Evolutionary conservation across 2,797 vertebrate genomes (phyloP), one percentile per base, ranked within the genome.

Genomic region (Pipistrellus pipistrellus): DNA sequence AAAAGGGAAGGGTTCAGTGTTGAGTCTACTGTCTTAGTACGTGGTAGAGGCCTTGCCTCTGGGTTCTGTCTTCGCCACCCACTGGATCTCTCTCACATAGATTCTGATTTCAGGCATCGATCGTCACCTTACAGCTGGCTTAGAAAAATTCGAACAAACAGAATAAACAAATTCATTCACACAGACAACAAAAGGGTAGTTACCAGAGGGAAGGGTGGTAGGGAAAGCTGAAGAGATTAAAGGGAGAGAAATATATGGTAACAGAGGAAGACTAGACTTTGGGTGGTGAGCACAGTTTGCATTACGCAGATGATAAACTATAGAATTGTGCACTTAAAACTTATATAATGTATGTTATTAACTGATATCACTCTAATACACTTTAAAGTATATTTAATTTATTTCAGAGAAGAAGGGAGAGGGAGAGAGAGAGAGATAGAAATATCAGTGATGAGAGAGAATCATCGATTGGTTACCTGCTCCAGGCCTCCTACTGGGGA

Each of bases 71-170:
- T 48, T 84, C 6, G 13, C 76, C 21, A 68, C 5, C 1, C 17
- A 2, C 8, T 57, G n/a, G 32, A 85, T 68, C 32, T 81, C 13
- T 82, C 20, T 86, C 21, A 35, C 0, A n/a, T 3, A 76, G 17
- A 32, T 51, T 94, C 66, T 68, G 84, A 71, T 77, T 88, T 91
- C 87, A 21, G 77, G 30, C 13, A 41, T 13, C 46, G 8, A 18
- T 8, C 59, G n/a, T 75, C 44, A 85, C 68, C 14, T 91, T 87
- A 93, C 59, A 72, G 4, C 51, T 69, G 73, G 13, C 77, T 93
- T 92, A 76, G 69, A 93, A 32, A 32, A 30, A 3, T 32, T 51
- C 18, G 12, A 53, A 76, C 30, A 76, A 51, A 75, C 44, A 51
- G 3, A 51, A 75, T 13, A 25, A 48, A 48, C 73, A 51, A 75